These are phyloP conservation scores for Sebastes flavidus DNA, from an alignment of 2,797 vertebrate genomes.

Conservation along the genomic window DNA sequence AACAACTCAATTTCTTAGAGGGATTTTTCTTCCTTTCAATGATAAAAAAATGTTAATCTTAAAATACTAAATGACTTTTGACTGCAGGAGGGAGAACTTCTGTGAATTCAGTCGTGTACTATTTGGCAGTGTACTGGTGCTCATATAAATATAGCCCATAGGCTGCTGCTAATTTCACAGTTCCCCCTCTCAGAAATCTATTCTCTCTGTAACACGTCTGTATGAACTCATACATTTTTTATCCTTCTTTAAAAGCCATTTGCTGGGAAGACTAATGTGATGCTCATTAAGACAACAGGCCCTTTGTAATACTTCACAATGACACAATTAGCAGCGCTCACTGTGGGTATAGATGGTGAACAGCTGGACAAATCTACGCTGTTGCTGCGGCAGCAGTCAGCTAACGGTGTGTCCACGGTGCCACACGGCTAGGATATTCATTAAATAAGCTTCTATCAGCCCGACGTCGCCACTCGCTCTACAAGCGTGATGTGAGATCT, in stretches of 20 bases:
- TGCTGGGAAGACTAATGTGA: conserved; percentile 18
- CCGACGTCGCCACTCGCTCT: conserved; percentile 6
- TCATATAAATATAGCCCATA: neutral
- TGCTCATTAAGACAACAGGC: conserved; percentile 8
- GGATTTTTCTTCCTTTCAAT: neutral
- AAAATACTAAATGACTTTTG: neutral
- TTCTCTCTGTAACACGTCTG: neutral
- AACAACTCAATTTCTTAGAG: neutral
- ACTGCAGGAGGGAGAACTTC: neutral
- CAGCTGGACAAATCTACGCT: conserved; percentile 33
- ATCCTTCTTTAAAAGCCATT: conserved; percentile 34
- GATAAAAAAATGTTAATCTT: neutral
- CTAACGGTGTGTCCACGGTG: conserved; percentile 6
- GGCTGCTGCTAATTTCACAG: conserved; percentile 9
- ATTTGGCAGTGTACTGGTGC: neutral
- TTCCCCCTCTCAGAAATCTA: neutral
- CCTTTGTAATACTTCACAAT: conserved; percentile 4
- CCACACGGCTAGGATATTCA: neutral
- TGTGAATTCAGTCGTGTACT: neutral
- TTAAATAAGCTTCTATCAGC: conserved; percentile 32
- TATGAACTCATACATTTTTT: neutral
- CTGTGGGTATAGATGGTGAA: conserved; percentile 20
- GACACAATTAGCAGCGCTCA: conserved; percentile 24
- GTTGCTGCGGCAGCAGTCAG: neutral
- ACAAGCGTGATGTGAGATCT: neutral